Evolutionary conservation across 35 echinoderm and acorn worm genomes (phyloP).

Genomic region (Ptychodera flava): DNA sequence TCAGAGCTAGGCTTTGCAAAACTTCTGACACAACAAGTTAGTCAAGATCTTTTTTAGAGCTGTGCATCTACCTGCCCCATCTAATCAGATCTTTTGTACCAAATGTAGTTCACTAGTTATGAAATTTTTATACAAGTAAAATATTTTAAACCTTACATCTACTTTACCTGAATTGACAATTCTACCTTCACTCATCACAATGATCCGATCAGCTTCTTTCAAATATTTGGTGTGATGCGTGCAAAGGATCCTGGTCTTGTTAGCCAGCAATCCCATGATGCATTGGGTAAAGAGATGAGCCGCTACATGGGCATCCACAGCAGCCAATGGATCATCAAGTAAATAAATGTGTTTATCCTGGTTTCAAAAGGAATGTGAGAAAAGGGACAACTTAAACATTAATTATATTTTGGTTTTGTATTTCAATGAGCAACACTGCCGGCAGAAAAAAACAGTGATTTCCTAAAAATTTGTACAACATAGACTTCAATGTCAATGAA

Average conservation of each 20-base stretch:
- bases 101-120: too few species aligned
- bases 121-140: too few species aligned
- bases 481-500: background rate
- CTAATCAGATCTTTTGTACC: too few species aligned
- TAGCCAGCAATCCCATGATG: constrained; percentile 77
- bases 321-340: constrained; percentile 87
- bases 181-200: constrained; percentile 74
- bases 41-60: too few species aligned
- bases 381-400: background rate
- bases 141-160: too few species aligned
- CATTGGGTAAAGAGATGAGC: constrained; percentile 84
- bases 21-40: too few species aligned
- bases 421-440: background rate
- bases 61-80: too few species aligned
- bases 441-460: background rate
- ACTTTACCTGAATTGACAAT: constrained; percentile 72
- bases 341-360: constrained; percentile 98
- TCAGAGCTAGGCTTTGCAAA: too few species aligned
- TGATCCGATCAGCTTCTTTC: constrained; percentile 60
- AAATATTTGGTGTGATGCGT: constrained; percentile 95
- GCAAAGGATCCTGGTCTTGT: constrained; percentile 97
- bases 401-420: background rate
- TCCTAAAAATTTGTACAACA: background rate
- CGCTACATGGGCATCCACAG: constrained; percentile 92
- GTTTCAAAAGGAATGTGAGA: background rate